These are phyloP conservation scores for Eunapius fragilis DNA, from an alignment of 37 sponge, comb jelly and placozoan genomes.

Conservation along the genomic window DNA sequence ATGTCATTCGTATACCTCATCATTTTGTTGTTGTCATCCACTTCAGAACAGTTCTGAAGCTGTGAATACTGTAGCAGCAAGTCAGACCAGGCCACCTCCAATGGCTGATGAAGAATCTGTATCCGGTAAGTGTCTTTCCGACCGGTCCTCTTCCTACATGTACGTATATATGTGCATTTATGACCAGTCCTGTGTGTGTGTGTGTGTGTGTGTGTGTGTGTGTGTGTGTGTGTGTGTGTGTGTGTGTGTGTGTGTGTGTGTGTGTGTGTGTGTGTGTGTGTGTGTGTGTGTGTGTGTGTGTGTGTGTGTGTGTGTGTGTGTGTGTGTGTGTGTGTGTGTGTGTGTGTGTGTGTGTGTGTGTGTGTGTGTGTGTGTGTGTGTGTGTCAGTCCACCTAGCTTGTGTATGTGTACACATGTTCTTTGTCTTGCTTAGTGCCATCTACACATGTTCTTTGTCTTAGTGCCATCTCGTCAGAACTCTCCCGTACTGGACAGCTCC, in stretches of 20 bases:
- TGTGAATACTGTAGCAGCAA: neutral
- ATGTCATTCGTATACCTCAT: too few relatives aligned
- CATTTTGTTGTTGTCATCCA: neutral
- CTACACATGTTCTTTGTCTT: too few relatives aligned
- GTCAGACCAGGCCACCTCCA: neutral
- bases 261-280: slow-evolving; percentile 28
- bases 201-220: slow-evolving; percentile 23
- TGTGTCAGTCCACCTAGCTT: too few relatives aligned
- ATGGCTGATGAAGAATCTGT: neutral
- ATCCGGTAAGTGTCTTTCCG: neutral
- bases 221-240: slow-evolving; percentile 43
- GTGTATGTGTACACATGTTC: too few relatives aligned
- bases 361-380: too few relatives aligned
- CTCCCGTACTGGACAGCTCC: neutral
- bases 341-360: too few relatives aligned
- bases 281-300: neutral
- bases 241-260: slow-evolving; percentile 15
- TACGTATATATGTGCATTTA: too few relatives aligned
- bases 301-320: slow-evolving; percentile 17
- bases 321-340: too few relatives aligned
- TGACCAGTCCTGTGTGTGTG: neutral
- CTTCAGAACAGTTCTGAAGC: neutral
- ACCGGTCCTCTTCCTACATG: neutral
- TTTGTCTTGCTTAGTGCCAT: too few relatives aligned
- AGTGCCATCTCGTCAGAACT: neutral